Evolutionary conservation across 2,113 vertebrate species (phyloP).

Genomic region (Numida meleagris): DNA sequence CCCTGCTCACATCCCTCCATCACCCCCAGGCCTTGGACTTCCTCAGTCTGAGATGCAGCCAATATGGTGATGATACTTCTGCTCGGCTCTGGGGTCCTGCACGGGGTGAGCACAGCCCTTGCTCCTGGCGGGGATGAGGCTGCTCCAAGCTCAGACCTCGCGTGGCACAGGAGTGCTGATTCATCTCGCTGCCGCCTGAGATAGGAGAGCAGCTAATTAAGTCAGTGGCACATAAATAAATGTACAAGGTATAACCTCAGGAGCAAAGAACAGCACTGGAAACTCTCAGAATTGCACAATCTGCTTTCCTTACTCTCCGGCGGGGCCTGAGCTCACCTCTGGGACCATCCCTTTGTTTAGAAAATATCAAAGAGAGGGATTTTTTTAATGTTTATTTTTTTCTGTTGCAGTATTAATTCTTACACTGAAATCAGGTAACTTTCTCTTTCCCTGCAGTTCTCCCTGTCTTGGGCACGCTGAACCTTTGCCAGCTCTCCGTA

Average conservation of each 20-base stretch:
- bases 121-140: not conserved
- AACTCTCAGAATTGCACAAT: not conserved
- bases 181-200: conserved; percentile 52
- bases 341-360: not conserved
- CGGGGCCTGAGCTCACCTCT: not conserved
- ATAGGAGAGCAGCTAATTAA: conserved; percentile 67
- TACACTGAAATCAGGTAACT: not conserved
- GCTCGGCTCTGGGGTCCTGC: accelerated
- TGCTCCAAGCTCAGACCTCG: not conserved
- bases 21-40: accelerated
- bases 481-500: not conserved
- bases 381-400: not conserved
- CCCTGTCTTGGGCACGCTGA: not conserved
- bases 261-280: not conserved
- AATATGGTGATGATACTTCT: accelerated
- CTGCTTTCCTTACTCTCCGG: not conserved
- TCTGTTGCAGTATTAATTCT: not conserved
- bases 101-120: accelerated
- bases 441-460: not conserved
- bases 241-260: not conserved
- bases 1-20: accelerated
- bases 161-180: conserved; percentile 39
- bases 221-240: conserved; percentile 43
- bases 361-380: not conserved
- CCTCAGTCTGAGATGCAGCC: not conserved